phyloP scores from a whole-genome alignment of 2,797 vertebrate genomes.

The Prionace glauca region DNA sequence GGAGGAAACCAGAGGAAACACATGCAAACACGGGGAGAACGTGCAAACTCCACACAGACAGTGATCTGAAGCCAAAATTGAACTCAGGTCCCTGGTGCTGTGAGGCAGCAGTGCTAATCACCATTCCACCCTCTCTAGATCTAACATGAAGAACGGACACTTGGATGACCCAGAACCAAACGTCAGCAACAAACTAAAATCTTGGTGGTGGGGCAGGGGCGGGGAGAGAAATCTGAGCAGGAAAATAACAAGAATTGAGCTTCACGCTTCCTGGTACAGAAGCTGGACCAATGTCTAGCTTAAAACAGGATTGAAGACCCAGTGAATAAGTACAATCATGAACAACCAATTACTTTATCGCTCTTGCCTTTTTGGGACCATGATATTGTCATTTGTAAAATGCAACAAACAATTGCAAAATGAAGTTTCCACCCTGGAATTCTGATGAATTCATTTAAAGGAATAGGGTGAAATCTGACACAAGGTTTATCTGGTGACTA shows the following conservation, averaged over 20 bases:
- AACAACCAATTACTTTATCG: neutral
- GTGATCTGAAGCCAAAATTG: too few species aligned
- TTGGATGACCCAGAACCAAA: neutral
- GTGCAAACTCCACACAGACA: too few species aligned
- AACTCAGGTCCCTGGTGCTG: too few species aligned
- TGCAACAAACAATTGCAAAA: neutral
- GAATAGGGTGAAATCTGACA: neutral
- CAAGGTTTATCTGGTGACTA: neutral
- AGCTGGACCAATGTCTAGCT: neutral
- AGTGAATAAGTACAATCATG: too few species aligned
- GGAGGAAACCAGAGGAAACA: too few species aligned
- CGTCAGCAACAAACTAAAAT: neutral
- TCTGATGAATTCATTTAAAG: neutral
- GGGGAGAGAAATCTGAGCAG: neutral
- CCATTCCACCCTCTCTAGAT: neutral
- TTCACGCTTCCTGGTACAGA: neutral
- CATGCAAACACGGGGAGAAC: too few species aligned
- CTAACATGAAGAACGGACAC: neutral
- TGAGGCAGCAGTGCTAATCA: too few species aligned
- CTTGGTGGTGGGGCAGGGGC: neutral
- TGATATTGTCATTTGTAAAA: neutral
- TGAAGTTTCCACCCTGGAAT: neutral
- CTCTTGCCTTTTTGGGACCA: neutral
- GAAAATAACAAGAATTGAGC: neutral
- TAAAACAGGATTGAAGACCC: neutral